Evolutionary conservation across 2,888 invertebrate species (phyloP).

Genomic region (Himalopsyche tibetana): DNA sequence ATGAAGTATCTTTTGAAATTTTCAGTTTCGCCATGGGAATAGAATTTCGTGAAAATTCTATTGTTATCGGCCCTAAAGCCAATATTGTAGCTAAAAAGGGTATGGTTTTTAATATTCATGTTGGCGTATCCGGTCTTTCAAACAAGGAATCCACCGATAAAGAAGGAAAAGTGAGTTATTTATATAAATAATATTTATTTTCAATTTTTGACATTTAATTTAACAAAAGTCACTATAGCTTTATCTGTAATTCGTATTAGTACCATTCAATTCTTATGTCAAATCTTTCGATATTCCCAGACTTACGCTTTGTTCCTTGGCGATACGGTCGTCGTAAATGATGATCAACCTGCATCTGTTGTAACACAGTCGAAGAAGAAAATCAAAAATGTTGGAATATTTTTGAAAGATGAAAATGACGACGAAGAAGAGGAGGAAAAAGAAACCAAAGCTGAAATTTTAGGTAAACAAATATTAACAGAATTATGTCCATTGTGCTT

Average conservation of each 20-base stretch:
- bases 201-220: no score
- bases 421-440: conserved; percentile 89
- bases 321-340: conserved; percentile 97
- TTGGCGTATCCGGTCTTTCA: conserved; percentile 90
- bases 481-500: no score
- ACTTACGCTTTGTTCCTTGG: conserved; percentile 95
- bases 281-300: conserved; percentile 67
- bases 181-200: neutral
- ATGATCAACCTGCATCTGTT: conserved; percentile 89
- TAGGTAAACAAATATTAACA: conserved; percentile 73
- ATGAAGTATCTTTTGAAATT: conserved; percentile 50
- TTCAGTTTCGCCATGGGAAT: conserved; percentile 95
- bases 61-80: conserved; percentile 94
- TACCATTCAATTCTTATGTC: neutral
- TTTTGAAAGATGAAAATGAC: conserved; percentile 92
- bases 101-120: conserved; percentile 97
- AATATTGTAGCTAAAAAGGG: conserved; percentile 88
- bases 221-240: neutral
- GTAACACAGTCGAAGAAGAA: conserved; percentile 96
- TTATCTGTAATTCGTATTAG: neutral
- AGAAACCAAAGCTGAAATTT: conserved; percentile 84
- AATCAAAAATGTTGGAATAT: conserved; percentile 96
- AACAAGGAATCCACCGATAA: conserved; percentile 91
- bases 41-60: conserved; percentile 96
- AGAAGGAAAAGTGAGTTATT: conserved; percentile 83